These are phyloP conservation scores for Ptilorrhoa leucosticta DNA, from an alignment of 2,113 vertebrate genomes.

Conservation along the genomic window DNA sequence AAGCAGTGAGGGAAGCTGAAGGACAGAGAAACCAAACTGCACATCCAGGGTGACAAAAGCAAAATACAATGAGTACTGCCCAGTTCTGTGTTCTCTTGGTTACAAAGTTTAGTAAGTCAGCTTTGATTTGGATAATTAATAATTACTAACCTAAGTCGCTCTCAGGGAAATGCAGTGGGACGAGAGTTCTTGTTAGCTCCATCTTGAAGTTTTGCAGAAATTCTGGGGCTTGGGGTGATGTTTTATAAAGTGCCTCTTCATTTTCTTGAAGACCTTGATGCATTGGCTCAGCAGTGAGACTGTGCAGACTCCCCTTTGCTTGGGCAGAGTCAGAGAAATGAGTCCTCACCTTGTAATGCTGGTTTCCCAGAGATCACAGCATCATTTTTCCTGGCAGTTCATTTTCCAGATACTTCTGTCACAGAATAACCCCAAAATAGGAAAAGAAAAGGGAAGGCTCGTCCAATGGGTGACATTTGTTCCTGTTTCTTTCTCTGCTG, in stretches of 20 bases:
- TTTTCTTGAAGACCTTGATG: not conserved
- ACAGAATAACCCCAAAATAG: not conserved
- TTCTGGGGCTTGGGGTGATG: not conserved
- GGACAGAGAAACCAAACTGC: not conserved
- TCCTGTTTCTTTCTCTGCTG: not conserved
- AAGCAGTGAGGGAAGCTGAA: not conserved
- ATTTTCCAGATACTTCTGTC: not conserved
- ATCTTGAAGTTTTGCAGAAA: not conserved
- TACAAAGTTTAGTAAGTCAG: not conserved
- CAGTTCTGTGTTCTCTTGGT: not conserved
- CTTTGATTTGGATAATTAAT: not conserved
- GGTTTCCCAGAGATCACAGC: not conserved
- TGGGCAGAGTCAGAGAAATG: not conserved
- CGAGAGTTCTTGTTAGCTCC: not conserved
- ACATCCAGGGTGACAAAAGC: not conserved
- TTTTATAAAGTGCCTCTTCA: not conserved
- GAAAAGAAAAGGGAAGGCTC: not conserved
- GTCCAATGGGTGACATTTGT: not conserved
- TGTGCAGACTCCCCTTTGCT: not conserved
- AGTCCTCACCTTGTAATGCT: not conserved
- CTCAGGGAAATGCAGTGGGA: not conserved
- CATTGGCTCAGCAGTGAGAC: not conserved
- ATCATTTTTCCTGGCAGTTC: not conserved
- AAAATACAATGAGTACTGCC: not conserved
- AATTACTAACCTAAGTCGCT: not conserved